Evolutionary conservation across 2,797 vertebrate species (phyloP), one percentile per base, ranked within the genome.

Genomic region (Oreortyx pictus): DNA sequence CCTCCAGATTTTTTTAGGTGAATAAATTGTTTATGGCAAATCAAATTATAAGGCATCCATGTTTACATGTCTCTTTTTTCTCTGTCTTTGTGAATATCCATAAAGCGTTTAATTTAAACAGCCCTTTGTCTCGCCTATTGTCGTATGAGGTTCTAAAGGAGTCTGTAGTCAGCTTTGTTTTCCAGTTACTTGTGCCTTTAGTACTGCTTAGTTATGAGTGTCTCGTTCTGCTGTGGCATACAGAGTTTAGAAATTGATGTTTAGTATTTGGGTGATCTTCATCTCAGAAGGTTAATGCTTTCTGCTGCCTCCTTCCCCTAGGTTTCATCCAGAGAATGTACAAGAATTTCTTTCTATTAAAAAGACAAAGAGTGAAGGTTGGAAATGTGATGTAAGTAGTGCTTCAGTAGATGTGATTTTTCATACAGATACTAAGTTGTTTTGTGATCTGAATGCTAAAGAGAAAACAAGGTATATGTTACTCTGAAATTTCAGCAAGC

Each of bases 271-370:
- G 7, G 12, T 88, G 24, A 54, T 77, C 49, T 49, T 88, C 6
- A 6, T 50, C 49, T 49, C 57, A 10, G 39, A 68, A 73, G 59
- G 35, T 71, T 71, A 2, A 11, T 85, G 24, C 31, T 67, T 60
- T 74, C 47, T 79, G 47, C 31, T 59, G 80, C 50, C 96, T 73
- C 67, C 83, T 90, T 23, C 62, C 94, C 14, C 20, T 96, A 99
- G 99, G 95, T 99, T 99, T 97, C 99, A 99, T 96, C 99, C 99
- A 87, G 99, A 99, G 86, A 98, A 99, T 95, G 96, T 98, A 76
- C 98, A 99, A 95, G 99, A 99, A 94, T 99, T 99, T 97, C 97
- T 99, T 72, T 98, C 98, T 46, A 98, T 98, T 89, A 99, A 97
- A 97, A 99, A 99, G 96, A 98, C 97, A 90, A 99, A 99, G 96